Percentiles rank a stretch among this genome's conserved stretches.
Conservation (phyloP, 2,797 vertebrate genomes). For the Platalea minor region DNA sequence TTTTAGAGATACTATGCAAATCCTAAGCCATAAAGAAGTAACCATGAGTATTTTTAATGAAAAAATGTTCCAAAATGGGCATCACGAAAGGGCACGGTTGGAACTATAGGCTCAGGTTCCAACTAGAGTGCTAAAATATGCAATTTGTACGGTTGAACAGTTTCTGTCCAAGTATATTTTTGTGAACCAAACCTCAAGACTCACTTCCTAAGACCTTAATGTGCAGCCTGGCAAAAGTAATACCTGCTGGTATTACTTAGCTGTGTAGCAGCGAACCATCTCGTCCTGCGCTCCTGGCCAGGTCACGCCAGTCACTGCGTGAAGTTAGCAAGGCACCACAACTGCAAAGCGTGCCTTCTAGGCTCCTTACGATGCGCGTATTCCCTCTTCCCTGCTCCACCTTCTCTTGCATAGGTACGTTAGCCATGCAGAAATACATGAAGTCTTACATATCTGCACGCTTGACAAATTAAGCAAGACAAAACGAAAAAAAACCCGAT, state of each 20-base stretch:
- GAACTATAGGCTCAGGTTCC: background rate
- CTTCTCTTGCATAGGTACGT: accelerated
- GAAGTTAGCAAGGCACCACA: background rate
- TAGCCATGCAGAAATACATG: background rate
- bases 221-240: background rate
- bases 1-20: background rate
- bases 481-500: background rate
- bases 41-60: background rate
- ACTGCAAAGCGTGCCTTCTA: background rate
- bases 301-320: too few relatives aligned
- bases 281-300: background rate
- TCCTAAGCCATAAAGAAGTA: background rate
- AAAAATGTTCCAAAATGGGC: background rate
- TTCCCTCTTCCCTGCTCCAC: background rate
- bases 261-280: background rate
- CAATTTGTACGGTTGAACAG: background rate
- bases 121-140: background rate
- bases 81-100: background rate
- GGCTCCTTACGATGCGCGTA: background rate
- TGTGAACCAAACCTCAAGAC: background rate
- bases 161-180: background rate
- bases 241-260: background rate
- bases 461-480: background rate
- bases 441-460: background rate
- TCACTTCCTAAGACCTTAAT: background rate